Evolutionary conservation across 1,140 invertebrate genomes (phyloP).

Genomic region (Macrobrachium nipponense): DNA sequence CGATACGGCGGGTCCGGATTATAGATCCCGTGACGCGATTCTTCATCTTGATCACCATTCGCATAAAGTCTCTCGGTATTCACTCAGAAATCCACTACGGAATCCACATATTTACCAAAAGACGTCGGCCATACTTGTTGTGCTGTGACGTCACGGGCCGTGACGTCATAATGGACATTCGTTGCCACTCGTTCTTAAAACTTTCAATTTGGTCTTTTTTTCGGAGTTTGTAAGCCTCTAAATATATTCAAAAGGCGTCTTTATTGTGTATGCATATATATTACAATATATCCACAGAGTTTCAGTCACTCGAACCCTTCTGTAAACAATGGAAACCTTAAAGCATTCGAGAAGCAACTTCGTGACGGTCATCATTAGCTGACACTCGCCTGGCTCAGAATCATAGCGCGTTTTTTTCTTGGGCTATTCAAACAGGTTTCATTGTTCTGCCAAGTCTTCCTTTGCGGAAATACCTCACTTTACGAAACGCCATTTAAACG

Average conservation of each 20-base stretch:
- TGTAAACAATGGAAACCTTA: not conserved
- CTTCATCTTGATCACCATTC: conserved; percentile 38
- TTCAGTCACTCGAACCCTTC: too few relatives aligned
- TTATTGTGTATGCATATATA: too few relatives aligned
- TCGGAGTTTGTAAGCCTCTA: not conserved
- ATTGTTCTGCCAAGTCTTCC: not conserved
- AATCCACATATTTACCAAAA: conserved; percentile 31
- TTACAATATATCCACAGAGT: too few relatives aligned
- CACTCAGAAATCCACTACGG: conserved; percentile 7
- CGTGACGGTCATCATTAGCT: conserved; percentile 19
- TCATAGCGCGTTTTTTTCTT: not conserved
- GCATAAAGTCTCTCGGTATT: not conserved
- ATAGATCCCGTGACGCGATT: conserved; percentile 37
- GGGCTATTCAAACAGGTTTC: not conserved
- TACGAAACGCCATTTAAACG: not conserved
- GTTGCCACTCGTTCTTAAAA: not conserved
- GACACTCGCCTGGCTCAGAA: not conserved
- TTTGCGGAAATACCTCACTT: not conserved
- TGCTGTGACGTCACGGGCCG: conserved; percentile 26
- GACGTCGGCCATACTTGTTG: conserved; percentile 45
- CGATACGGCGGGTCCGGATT: conserved; percentile 37
- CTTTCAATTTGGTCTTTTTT: not conserved
- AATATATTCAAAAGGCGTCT: too few relatives aligned
- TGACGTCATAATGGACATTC: conserved; percentile 35
- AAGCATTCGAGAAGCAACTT: conserved; percentile 21